Percentiles rank a stretch among this genome's conserved stretches.
Evolutionary conservation across 2,888 invertebrate species (phyloP).

Genomic region (Nymphalis polychloros): DNA sequence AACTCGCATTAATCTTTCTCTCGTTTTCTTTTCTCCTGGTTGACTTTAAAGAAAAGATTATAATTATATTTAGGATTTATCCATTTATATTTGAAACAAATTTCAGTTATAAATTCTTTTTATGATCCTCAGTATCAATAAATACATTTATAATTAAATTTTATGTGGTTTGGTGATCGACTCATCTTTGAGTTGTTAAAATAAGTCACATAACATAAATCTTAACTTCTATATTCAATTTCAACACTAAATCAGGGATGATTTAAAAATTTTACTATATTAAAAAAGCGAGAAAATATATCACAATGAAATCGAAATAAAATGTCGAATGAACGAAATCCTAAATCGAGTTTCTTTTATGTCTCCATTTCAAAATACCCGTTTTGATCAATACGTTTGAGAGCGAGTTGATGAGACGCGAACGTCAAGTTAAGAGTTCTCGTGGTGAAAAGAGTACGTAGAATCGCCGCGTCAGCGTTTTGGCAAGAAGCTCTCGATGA

Average conservation of each 20-base stretch:
- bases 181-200: no score
- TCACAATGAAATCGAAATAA: conserved; percentile 15
- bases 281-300: not conserved
- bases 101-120: no score
- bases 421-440: conserved; percentile 49
- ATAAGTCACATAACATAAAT: no score
- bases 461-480: conserved; percentile 68
- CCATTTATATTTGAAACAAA: no score
- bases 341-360: conserved; percentile 23
- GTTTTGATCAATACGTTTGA: conserved; percentile 62
- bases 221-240: not conserved
- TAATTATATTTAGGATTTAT: no score
- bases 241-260: no score
- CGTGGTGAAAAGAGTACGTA: conserved; percentile 49
- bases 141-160: no score
- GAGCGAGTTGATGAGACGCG: conserved; percentile 29
- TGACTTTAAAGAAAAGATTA: no score
- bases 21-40: no score
- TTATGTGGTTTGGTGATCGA: no score
- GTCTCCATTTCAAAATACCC: conserved; percentile 43
- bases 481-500: conserved; percentile 56
- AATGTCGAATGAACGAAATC: conserved; percentile 14
- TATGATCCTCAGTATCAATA: no score
- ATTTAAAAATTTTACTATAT: not conserved
- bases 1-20: no score